Percentiles rank a stretch among this genome's conserved stretches.
These are phyloP conservation scores for Rhodeus uyekii DNA, from an alignment of 2,797 vertebrate genomes.

Conservation along the genomic window DNA sequence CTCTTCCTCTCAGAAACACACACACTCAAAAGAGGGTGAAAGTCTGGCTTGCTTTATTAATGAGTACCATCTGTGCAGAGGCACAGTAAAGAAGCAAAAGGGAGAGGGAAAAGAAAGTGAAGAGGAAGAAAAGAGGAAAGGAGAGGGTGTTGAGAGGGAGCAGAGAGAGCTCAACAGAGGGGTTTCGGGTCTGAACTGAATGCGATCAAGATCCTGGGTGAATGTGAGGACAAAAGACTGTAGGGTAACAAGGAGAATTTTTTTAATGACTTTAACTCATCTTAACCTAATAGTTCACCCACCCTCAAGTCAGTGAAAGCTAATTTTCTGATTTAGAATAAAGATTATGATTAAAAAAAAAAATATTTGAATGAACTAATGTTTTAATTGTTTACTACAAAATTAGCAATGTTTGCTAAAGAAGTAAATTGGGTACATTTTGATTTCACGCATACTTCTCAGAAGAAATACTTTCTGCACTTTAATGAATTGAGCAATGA, in stretches of 20 bases:
- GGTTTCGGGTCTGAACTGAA: background rate
- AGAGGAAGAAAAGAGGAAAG: background rate
- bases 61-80: slow-evolving; percentile 62
- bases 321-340: background rate
- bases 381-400: too few species aligned
- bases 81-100: slow-evolving; percentile 36
- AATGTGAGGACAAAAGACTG: background rate
- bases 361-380: too few species aligned
- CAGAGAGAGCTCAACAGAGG: slow-evolving; percentile 16
- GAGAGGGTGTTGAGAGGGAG: slow-evolving; percentile 27
- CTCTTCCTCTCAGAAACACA: slow-evolving; percentile 44
- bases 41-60: slow-evolving; percentile 63
- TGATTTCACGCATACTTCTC: too few species aligned
- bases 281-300: background rate
- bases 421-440: too few species aligned
- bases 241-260: background rate
- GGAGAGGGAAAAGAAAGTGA: background rate
- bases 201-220: background rate
- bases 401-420: too few species aligned
- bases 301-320: too few species aligned
- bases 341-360: background rate
- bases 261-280: background rate
- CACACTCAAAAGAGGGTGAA: slow-evolving; percentile 50
- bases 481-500: too few species aligned
- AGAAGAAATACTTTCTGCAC: too few species aligned